These are phyloP conservation scores for Lasioglossum zephyrum DNA, from an alignment of 2,888 invertebrate genomes.

Conservation along the genomic window DNA sequence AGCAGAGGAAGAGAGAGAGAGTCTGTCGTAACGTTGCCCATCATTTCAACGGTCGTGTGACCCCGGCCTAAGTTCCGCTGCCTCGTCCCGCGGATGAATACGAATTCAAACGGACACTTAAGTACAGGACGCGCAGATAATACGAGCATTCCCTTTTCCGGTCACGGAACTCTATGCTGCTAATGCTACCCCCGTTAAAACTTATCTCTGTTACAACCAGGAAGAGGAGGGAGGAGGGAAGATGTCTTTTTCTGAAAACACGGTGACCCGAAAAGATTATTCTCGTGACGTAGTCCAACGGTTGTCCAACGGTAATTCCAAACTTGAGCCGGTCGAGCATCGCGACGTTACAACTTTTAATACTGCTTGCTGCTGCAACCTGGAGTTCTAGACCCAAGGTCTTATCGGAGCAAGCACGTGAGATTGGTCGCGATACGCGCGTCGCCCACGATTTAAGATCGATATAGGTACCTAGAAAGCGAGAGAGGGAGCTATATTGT, in stretches of 20 bases:
- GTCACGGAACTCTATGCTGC: conserved; percentile 23
- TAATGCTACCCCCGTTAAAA: conserved; percentile 15
- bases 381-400: not conserved
- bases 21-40: not conserved
- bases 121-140: conserved; percentile 13
- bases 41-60: not conserved
- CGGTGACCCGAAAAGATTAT: conserved; percentile 14
- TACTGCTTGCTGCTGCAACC: not conserved
- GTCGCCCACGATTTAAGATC: conserved; percentile 16
- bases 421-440: not conserved
- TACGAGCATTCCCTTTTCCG: conserved; percentile 30
- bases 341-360: conserved; percentile 15
- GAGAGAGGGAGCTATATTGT: not conserved
- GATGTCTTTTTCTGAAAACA: conserved; percentile 2
- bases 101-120: conserved; percentile 15
- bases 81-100: conserved; percentile 1
- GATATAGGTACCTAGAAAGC: not conserved
- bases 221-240: not conserved
- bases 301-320: conserved; percentile 19
- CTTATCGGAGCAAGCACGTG: conserved; percentile 14
- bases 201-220: not conserved
- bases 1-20: no score
- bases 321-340: not conserved
- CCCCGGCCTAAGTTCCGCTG: not conserved
- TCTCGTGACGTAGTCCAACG: not conserved